Evolutionary conservation across 2,113 vertebrate species (phyloP).

Genomic region (Anarhynchus alexandrinus): DNA sequence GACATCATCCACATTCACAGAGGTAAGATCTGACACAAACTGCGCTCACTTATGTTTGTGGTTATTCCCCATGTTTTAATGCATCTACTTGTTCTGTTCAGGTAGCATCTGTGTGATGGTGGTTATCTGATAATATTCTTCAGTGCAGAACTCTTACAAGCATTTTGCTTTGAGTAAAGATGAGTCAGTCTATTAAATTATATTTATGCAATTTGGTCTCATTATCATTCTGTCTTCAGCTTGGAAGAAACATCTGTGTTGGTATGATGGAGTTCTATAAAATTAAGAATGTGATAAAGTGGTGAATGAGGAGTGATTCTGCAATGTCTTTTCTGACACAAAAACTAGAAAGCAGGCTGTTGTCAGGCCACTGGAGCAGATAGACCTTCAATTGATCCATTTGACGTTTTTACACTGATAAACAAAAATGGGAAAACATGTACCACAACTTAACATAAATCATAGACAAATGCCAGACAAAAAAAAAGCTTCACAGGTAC

Average conservation of each 20-base stretch:
- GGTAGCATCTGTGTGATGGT: neutral
- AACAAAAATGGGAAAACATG: neutral
- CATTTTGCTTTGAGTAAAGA: neutral
- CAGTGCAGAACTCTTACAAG: neutral
- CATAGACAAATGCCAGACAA: neutral
- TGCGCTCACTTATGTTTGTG: neutral
- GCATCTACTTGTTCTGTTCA: neutral
- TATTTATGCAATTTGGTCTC: neutral
- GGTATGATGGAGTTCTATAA: neutral
- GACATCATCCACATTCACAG: conserved; percentile 83
- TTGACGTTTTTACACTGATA: neutral
- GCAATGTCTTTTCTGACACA: neutral
- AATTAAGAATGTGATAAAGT: neutral
- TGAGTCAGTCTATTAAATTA: neutral
- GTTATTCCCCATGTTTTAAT: neutral
- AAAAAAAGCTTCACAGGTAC: neutral
- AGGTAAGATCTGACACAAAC: conserved; percentile 64
- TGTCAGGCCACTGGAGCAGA: neutral
- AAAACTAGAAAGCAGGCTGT: neutral
- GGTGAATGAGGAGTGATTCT: neutral
- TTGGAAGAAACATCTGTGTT: neutral
- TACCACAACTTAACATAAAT: neutral
- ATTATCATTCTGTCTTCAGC: neutral
- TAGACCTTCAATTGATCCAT: neutral
- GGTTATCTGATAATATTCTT: neutral